Evolutionary conservation across 2,113 vertebrate species (phyloP).

Genomic region (Mustelus asterias): DNA sequence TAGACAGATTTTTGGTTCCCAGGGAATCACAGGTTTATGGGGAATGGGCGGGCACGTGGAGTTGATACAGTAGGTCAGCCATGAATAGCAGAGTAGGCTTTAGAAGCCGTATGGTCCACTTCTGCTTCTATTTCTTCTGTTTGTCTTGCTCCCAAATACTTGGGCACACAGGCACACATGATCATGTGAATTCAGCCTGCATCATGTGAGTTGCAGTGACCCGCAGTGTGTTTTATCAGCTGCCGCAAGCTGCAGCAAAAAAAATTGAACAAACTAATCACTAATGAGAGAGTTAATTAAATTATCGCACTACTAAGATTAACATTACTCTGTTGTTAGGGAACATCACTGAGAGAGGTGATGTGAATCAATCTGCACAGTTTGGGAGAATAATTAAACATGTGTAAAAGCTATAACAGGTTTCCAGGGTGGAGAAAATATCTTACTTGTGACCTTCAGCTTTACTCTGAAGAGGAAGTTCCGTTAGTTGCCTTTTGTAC

Average conservation of each 20-base stretch:
- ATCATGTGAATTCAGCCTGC: background rate
- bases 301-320: background rate
- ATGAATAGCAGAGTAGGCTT: too few relatives aligned
- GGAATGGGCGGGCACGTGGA: too few relatives aligned
- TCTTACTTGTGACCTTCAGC: background rate
- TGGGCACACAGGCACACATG: background rate
- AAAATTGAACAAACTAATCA: background rate
- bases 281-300: background rate
- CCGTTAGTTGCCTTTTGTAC: background rate
- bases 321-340: background rate
- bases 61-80: too few relatives aligned
- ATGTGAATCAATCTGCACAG: background rate
- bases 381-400: background rate
- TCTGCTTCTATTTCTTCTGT: too few relatives aligned
- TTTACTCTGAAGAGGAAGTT: background rate
- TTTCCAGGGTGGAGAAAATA: background rate
- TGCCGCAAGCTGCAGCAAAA: background rate
- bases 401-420: background rate
- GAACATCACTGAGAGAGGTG: background rate
- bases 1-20: too few relatives aligned
- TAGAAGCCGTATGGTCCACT: too few relatives aligned
- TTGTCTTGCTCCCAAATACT: background rate
- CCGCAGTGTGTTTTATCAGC: background rate
- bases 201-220: background rate
- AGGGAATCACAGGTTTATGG: too few relatives aligned